phyloP scores from a whole-genome alignment of 2,888 invertebrate genomes.

The Coecobrya sp. region DNA sequence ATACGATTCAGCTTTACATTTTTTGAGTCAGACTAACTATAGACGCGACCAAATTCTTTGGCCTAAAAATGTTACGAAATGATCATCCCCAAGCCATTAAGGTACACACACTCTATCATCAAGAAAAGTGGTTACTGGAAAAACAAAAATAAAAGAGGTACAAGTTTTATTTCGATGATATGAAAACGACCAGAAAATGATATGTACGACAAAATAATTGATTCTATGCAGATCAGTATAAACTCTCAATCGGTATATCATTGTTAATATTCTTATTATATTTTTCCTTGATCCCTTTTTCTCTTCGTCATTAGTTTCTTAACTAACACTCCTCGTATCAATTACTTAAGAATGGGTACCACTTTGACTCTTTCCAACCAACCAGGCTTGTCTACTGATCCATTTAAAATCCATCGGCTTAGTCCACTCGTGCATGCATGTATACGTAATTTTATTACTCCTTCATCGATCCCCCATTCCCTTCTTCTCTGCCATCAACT shows the following conservation, averaged over 20 bases:
- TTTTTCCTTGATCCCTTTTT: slow-evolving; percentile 53
- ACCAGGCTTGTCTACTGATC: slow-evolving; percentile 43
- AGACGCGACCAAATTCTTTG: no score
- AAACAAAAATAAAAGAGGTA: slow-evolving; percentile 3
- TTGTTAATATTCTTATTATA: not conserved
- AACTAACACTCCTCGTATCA: not conserved
- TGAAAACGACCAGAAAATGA: slow-evolving; percentile 33
- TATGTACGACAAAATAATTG: slow-evolving; percentile 1
- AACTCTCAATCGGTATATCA: no score
- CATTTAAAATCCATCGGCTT: slow-evolving; percentile 57
- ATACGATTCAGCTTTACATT: not conserved
- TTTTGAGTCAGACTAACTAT: not conserved
- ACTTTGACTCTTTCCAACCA: not conserved
- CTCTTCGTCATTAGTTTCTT: not conserved
- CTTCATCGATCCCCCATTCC: slow-evolving; percentile 39
- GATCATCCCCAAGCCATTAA: no score
- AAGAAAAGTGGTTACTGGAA: slow-evolving; percentile 57
- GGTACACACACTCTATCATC: no score
- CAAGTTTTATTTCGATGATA: not conserved
- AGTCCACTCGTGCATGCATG: slow-evolving; percentile 47
- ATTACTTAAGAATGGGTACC: slow-evolving; percentile 43
- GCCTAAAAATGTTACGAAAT: no score
- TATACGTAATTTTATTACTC: slow-evolving; percentile 53
- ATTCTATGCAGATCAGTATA: not conserved
- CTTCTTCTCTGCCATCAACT: slow-evolving; percentile 38